Percentiles rank a stretch among this genome's conserved stretches.
Evolutionary conservation across 2,113 vertebrate species (phyloP).

Genomic region (Sclerurus mexicanus): DNA sequence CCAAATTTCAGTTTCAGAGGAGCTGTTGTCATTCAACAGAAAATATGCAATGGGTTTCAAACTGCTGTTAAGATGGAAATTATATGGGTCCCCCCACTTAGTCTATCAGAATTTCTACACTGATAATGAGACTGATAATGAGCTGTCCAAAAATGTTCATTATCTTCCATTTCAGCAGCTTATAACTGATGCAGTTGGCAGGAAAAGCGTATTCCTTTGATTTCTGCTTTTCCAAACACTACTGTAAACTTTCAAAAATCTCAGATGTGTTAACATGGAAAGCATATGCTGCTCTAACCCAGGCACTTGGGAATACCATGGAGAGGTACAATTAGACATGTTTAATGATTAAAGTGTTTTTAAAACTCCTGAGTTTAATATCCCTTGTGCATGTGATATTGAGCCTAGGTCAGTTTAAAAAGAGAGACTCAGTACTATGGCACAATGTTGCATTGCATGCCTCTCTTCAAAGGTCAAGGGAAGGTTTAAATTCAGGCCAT

Average conservation of each 20-base stretch:
- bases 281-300: not conserved
- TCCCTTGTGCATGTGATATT: not conserved
- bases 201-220: not conserved
- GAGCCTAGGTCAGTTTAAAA: not conserved
- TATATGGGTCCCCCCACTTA: accelerated
- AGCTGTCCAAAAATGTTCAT: not conserved
- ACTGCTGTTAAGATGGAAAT: not conserved
- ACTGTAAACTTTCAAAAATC: not conserved
- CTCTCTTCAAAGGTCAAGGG: not conserved
- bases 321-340: not conserved
- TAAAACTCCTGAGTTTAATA: not conserved
- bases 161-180: not conserved
- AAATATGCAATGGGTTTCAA: not conserved
- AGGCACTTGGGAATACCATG: not conserved
- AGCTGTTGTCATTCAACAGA: not conserved
- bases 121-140: not conserved
- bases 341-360: not conserved
- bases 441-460: accelerated
- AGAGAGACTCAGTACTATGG: not conserved
- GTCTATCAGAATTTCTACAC: not conserved
- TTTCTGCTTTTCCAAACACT: not conserved
- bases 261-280: not conserved
- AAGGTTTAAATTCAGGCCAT: not conserved
- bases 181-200: not conserved
- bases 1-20: not conserved